Conservation (phyloP, 2,797 vertebrate species). For the Bradypodion ventrale region DNA sequence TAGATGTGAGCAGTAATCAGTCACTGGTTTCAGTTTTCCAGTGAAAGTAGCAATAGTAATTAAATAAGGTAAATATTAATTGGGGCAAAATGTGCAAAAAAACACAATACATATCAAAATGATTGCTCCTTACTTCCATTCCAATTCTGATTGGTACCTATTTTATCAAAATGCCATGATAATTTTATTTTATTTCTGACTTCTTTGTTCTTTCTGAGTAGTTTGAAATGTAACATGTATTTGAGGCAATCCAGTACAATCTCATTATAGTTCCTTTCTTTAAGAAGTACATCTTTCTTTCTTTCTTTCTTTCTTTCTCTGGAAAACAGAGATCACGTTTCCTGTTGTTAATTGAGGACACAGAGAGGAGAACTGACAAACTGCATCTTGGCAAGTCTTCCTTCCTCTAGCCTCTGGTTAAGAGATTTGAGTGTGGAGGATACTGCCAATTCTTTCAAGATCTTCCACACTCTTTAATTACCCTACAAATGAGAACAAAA, state of each 20-base stretch:
- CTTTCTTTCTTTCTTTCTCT: background rate
- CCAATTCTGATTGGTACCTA: background rate
- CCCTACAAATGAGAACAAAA: conserved; percentile 70
- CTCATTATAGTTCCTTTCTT: background rate
- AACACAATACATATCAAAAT: background rate
- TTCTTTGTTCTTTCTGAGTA: background rate
- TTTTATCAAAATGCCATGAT: background rate
- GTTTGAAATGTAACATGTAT: background rate
- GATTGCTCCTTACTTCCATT: background rate
- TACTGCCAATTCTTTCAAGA: conserved; percentile 70
- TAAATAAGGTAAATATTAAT: too few relatives aligned
- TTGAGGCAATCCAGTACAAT: background rate
- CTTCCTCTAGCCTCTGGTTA: conserved; percentile 70
- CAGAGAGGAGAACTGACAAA: conserved; percentile 55
- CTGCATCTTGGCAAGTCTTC: conserved; percentile 58
- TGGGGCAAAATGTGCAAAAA: background rate
- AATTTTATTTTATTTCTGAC: background rate
- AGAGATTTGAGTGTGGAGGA: conserved; percentile 65
- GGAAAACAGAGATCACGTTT: background rate
- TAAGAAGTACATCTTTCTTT: background rate
- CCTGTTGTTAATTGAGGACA: conserved; percentile 58
- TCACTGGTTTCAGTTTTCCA: background rate
- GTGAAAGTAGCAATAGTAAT: background rate
- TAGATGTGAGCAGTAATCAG: background rate
- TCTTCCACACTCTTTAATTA: conserved; percentile 71